Evolutionary conservation across 2,797 vertebrate genomes (phyloP).

Genomic region (Alosa sapidissima): DNA sequence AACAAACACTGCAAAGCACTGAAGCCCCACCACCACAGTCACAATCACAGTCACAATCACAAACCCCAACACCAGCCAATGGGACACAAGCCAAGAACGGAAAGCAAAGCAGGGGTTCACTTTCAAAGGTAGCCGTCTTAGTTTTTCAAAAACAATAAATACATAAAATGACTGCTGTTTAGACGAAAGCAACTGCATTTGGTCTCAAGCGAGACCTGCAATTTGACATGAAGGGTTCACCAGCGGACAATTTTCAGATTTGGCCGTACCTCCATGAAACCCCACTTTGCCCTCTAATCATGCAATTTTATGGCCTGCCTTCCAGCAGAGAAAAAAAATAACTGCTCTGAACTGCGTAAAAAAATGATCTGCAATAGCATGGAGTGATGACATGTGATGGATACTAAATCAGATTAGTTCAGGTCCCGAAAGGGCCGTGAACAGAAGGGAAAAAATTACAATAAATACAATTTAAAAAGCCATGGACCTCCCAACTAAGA

Average conservation of each 20-base stretch:
- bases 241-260: neutral
- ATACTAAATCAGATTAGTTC: neutral
- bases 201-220: conserved; percentile 10
- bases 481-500: neutral
- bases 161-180: neutral
- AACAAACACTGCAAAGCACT: conserved; percentile 40
- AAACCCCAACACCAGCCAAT: conserved; percentile 38
- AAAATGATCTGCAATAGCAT: neutral
- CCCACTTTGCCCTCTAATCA: conserved; percentile 25
- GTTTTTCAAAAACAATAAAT: neutral
- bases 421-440: neutral
- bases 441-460: neutral
- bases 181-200: neutral
- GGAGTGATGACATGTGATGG: conserved; percentile 1
- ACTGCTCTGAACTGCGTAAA: neutral
- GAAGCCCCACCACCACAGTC: conserved; percentile 33
- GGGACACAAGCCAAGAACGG: conserved; percentile 44
- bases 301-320: conserved; percentile 10
- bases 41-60: conserved; percentile 33
- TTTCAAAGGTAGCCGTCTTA: neutral
- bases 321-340: neutral
- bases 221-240: conserved; percentile 5
- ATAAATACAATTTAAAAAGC: neutral
- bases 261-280: conserved; percentile 1
- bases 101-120: conserved; percentile 42